Evolutionary conservation across 1,140 invertebrate genomes (phyloP).

Genomic region (Zaprionus capensis): DNA sequence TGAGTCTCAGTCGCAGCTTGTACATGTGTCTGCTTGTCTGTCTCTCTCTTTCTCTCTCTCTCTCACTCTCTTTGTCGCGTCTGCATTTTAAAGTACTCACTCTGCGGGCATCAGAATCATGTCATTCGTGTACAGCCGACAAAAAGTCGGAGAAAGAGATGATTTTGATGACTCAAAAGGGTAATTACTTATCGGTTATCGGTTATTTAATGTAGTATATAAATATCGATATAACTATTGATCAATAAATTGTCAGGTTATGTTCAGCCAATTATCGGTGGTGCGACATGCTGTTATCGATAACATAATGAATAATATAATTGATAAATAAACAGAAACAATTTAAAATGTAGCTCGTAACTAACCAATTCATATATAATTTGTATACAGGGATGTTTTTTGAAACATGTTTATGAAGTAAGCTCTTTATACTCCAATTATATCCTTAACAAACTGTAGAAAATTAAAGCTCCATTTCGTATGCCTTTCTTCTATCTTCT

Average conservation of each 20-base stretch:
- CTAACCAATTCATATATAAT: too few relatives aligned
- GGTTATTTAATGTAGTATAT: too few relatives aligned
- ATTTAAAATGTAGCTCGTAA: neutral
- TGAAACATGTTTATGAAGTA: too few relatives aligned
- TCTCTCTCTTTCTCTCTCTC: neutral
- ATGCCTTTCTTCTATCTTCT: neutral
- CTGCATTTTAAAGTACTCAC: constrained; percentile 66
- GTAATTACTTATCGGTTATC: too few relatives aligned
- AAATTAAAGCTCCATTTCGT: neutral
- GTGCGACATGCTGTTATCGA: too few relatives aligned
- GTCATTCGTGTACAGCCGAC: constrained; percentile 48
- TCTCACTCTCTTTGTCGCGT: constrained; percentile 26
- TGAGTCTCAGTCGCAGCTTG: constrained; percentile 34
- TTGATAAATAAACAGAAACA: neutral
- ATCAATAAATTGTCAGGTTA: too few relatives aligned
- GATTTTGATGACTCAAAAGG: too few relatives aligned
- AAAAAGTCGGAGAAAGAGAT: constrained; percentile 23
- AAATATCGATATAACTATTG: too few relatives aligned
- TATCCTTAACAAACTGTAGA: neutral
- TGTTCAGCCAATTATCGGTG: too few relatives aligned
- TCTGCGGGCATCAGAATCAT: constrained; percentile 37
- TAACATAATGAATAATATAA: too few relatives aligned
- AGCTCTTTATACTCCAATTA: neutral
- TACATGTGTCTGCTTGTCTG: constrained; percentile 9
- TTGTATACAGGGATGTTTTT: too few relatives aligned